Conservation (phyloP, 2,797 vertebrate species). For the Eulemur albifrons region DNA sequence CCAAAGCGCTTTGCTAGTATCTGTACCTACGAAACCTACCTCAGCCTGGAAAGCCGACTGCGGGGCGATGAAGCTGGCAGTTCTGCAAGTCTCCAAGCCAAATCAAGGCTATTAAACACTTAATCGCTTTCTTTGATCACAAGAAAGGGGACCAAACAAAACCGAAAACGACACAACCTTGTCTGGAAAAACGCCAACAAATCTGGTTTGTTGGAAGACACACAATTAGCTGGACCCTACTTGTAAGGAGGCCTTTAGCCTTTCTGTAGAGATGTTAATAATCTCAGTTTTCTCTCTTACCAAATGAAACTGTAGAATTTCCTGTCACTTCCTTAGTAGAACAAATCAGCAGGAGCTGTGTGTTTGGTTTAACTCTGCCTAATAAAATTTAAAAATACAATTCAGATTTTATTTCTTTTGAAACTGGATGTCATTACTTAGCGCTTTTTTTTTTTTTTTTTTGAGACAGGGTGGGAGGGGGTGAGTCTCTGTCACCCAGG, state of each 20-base stretch:
- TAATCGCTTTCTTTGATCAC: neutral
- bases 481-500: neutral
- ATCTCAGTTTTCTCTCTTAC: constrained; percentile 16
- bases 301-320: neutral
- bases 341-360: neutral
- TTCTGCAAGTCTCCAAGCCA: neutral
- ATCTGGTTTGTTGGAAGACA: neutral
- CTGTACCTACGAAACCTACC: neutral
- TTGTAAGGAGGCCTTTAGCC: neutral
- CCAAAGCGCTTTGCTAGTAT: neutral
- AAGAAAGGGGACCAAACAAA: neutral
- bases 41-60: neutral
- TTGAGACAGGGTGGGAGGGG: neutral
- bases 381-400: constrained; percentile 38
- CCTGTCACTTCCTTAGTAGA: neutral
- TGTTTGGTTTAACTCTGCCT: constrained; percentile 17
- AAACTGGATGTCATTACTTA: neutral
- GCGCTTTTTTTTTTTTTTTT: neutral
- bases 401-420: constrained; percentile 36
- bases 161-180: neutral
- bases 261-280: neutral
- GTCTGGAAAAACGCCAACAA: neutral
- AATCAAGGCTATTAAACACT: neutral
- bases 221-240: neutral
- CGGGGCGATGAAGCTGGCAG: neutral